Evolutionary conservation across 2,888 invertebrate species (phyloP), one percentile per base, ranked within the genome.

Genomic region (Macrosoma leucophasiata): DNA sequence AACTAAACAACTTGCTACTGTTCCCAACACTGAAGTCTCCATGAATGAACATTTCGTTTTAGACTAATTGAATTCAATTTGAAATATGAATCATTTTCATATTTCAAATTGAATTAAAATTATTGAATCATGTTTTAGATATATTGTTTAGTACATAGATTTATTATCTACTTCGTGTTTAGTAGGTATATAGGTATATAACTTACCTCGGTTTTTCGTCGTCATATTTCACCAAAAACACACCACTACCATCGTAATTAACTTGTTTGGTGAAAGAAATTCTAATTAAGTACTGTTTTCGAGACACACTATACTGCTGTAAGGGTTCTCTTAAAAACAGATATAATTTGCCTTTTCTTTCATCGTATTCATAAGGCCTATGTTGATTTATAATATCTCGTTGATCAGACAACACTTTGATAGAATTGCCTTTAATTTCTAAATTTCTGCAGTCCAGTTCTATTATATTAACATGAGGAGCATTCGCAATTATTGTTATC

Each of bases 401-500:
- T 9, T 50, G 40, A 1, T 64, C 68, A 30, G 71, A 56, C 1
- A 58, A 52, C 19, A 82, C 81, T 50, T 60, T 57, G 2, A 82
- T 58, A 0, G 67, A 56, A 1, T 58, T 58, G 19, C 55, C 46
- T 8, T 54, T 50, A 18, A 82, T 62, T 12, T 66, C 58, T 36
- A 82, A 50, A 26, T 74, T 67, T 30, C 59, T 68, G 2, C 77
- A 74, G 18, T 78, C 72, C 11, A 84, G 46, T 26, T 71, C 75
- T 19, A 84, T 75, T 4, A 67, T 35, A 26, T 54, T 58, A 6
- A 79, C 68, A 32, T 71, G 63, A 0, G 73, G 74, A 2, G 62
- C 66, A 21, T 77, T 76, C 0, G 76, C 75, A 27, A 82, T 78
- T 8, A 82, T 60, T 4, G 75, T 75, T 37, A 84, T 77, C 2